Evolutionary conservation across 2,113 vertebrate genomes (phyloP).

Genomic region (Neofelis nebulosa): DNA sequence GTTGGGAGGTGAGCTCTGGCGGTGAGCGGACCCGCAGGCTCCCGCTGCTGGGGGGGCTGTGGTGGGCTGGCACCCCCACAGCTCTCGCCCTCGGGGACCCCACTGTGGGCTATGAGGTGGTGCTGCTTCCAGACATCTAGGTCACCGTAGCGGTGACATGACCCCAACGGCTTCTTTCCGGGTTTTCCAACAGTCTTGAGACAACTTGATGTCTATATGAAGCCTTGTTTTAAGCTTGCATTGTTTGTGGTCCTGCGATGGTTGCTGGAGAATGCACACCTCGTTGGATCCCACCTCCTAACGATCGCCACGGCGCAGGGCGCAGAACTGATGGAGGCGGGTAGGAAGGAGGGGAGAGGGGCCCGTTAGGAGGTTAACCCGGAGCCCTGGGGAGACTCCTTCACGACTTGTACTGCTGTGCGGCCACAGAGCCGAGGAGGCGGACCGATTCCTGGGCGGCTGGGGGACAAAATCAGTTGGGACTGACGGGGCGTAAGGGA

Average conservation of each 20-base stretch:
- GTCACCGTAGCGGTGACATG: neutral
- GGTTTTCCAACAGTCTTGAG: neutral
- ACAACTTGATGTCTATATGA: neutral
- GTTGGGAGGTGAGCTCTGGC: accelerated
- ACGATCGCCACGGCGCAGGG: neutral
- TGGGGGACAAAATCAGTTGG: neutral
- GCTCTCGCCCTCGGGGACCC: no score
- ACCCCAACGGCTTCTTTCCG: neutral
- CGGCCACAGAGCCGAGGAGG: accelerated
- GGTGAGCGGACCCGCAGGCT: accelerated
- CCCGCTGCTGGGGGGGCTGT: neutral
- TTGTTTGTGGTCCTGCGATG: neutral
- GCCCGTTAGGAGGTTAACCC: neutral
- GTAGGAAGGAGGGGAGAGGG: neutral
- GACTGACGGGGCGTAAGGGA: accelerated
- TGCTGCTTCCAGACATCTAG: accelerated
- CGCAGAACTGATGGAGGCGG: neutral
- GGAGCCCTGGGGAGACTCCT: accelerated
- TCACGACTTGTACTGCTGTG: accelerated
- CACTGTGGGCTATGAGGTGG: accelerated
- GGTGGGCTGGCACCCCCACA: no score
- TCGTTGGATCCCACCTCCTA: neutral
- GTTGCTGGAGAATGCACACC: neutral
- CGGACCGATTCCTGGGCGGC: accelerated
- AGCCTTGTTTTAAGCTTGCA: neutral